These are phyloP conservation scores for Podocnemis expansa DNA, from an alignment of 2,113 vertebrate genomes.

Conservation along the genomic window DNA sequence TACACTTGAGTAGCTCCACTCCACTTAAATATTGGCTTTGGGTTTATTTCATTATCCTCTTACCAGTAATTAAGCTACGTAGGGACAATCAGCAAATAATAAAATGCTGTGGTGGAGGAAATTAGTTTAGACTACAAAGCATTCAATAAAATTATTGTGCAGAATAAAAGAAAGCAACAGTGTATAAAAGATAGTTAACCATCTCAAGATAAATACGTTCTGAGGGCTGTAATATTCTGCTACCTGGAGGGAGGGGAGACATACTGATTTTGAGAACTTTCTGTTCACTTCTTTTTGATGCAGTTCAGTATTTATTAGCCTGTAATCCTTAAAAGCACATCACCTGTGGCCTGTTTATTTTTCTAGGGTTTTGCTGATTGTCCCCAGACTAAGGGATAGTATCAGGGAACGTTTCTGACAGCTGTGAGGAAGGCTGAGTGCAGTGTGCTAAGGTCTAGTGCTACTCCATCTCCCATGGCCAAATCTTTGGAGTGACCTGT, in stretches of 20 bases:
- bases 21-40: constrained; percentile 40
- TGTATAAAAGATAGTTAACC: not conserved
- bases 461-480: not conserved
- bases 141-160: constrained; percentile 31
- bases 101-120: constrained; percentile 51
- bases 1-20: constrained; percentile 49
- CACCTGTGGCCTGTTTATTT: not conserved
- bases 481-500: not conserved
- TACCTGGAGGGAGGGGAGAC: not conserved
- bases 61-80: constrained; percentile 74
- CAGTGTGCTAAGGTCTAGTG: not conserved
- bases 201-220: constrained; percentile 2
- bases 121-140: constrained; percentile 52
- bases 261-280: not conserved
- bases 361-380: not conserved
- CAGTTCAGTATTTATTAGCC: not conserved
- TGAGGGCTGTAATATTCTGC: not conserved
- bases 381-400: not conserved
- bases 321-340: not conserved
- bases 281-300: not conserved
- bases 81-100: constrained; percentile 73
- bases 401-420: not conserved
- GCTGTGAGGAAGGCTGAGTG: not conserved
- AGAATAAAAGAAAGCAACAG: not conserved
- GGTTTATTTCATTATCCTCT: constrained; percentile 72